Evolutionary conservation across 1,140 invertebrate genomes (phyloP).

Genomic region (Macrobrachium nipponense): DNA sequence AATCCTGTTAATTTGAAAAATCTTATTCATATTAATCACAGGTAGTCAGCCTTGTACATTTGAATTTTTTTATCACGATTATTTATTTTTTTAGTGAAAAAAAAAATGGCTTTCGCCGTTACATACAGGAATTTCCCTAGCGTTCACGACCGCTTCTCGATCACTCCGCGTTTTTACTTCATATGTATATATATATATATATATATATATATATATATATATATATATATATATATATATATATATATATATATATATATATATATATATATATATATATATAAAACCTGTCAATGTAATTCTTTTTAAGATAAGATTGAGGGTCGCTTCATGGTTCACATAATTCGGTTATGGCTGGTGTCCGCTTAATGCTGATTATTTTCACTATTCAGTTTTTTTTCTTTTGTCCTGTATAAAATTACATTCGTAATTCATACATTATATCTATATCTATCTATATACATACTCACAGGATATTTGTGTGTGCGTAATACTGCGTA

Average conservation of each 20-base stretch:
- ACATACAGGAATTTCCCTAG: background rate
- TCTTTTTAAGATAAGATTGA: too few species aligned
- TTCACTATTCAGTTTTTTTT: too few species aligned
- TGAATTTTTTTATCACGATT: too few species aligned
- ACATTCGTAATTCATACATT: background rate
- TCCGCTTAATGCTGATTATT: too few species aligned
- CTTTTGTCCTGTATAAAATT: too few species aligned
- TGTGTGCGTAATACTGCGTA: too few species aligned
- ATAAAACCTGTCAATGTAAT: too few species aligned
- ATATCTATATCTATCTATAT: background rate
- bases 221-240: background rate
- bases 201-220: conserved; percentile 3
- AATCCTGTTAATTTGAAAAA: too few species aligned
- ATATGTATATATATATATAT: background rate
- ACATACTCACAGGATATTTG: background rate
- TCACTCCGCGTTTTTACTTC: background rate
- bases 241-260: conserved; percentile 1
- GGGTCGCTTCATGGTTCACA: too few species aligned
- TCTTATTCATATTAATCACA: too few species aligned
- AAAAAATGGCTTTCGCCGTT: background rate
- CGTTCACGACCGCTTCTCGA: background rate
- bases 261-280: background rate
- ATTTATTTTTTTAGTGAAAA: background rate
- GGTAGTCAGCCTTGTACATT: too few species aligned
- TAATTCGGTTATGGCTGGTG: too few species aligned